Percentiles rank a stretch among this genome's conserved stretches.
phyloP scores from a whole-genome alignment of 2,113 vertebrate species.

The Pollachius pollachius region DNA sequence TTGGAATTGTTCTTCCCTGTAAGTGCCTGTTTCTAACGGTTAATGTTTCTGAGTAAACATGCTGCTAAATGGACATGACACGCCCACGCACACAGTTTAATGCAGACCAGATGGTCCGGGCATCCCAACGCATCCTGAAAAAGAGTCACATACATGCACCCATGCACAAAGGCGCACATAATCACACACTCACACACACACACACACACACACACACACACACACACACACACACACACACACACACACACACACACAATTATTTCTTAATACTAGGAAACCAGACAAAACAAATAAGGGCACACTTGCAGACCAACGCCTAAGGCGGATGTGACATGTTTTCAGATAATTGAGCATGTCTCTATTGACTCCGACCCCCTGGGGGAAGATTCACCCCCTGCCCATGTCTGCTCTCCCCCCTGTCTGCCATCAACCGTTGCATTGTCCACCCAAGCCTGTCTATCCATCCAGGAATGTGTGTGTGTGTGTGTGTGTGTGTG shows the following conservation, averaged over 20 bases:
- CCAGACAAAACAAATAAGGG: constrained; percentile 3
- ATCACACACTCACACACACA: not conserved
- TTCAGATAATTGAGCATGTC: constrained; percentile 27
- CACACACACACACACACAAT: not conserved
- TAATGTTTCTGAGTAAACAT: not conserved
- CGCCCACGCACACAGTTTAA: not conserved
- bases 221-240: too few species aligned
- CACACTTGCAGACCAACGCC: constrained; percentile 1
- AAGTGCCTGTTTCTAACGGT: too few species aligned
- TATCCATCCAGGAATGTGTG: not conserved
- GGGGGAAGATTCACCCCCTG: constrained; percentile 22
- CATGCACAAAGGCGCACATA: too few species aligned
- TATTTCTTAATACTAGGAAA: not conserved
- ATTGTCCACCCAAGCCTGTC: constrained; percentile 8
- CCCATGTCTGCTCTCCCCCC: constrained; percentile 21
- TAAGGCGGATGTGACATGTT: not conserved
- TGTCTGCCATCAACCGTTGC: constrained; percentile 13
- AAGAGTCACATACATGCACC: too few species aligned
- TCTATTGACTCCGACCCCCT: constrained; percentile 22
- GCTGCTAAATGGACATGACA: not conserved
- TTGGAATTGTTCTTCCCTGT: too few species aligned
- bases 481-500: not conserved
- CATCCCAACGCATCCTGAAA: too few species aligned
- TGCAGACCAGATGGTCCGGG: too few species aligned
- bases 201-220: not conserved